A percentile compares a stretch with the other conserved stretches of the same genome.
Conservation (phyloP, 2,113 vertebrate species). For the Psettodes erumei region DNA sequence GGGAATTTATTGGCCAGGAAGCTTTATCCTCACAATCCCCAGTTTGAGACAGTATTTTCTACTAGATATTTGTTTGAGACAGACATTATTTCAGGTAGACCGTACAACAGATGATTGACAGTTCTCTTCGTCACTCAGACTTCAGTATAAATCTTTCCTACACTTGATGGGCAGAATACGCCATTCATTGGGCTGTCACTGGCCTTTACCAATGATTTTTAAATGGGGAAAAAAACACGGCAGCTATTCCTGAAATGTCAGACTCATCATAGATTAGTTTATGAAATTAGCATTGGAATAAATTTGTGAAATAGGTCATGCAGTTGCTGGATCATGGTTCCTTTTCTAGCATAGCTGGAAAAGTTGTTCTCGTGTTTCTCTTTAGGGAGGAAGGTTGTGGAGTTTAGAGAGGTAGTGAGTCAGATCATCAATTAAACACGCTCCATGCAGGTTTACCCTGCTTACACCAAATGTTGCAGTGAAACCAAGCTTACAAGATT, state of each 20-base stretch:
- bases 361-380: no score
- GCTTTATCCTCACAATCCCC: background rate
- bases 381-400: conserved; percentile 7
- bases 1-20: conserved; percentile 2
- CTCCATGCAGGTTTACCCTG: background rate
- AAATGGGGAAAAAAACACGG: background rate
- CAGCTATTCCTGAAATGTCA: conserved; percentile 39
- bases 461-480: conserved; percentile 14
- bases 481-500: conserved; percentile 15
- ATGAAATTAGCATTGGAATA: conserved; percentile 20
- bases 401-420: conserved; percentile 20
- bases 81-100: conserved; percentile 34
- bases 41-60: background rate
- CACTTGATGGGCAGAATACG: conserved; percentile 20
- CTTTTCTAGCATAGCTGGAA: conserved; percentile 6
- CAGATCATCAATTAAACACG: conserved; percentile 13
- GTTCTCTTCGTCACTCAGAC: conserved; percentile 19
- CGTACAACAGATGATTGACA: conserved; percentile 36
- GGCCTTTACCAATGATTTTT: conserved; percentile 29
- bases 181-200: conserved; percentile 16
- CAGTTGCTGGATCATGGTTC: conserved; percentile 5
- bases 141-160: conserved; percentile 21
- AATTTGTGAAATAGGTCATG: conserved; percentile 16
- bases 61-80: conserved; percentile 10
- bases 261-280: conserved; percentile 21